Percentiles rank a stretch among this genome's conserved stretches.
Conservation (phyloP, 2,888 invertebrate species). For the Galerucella nymphaeae region DNA sequence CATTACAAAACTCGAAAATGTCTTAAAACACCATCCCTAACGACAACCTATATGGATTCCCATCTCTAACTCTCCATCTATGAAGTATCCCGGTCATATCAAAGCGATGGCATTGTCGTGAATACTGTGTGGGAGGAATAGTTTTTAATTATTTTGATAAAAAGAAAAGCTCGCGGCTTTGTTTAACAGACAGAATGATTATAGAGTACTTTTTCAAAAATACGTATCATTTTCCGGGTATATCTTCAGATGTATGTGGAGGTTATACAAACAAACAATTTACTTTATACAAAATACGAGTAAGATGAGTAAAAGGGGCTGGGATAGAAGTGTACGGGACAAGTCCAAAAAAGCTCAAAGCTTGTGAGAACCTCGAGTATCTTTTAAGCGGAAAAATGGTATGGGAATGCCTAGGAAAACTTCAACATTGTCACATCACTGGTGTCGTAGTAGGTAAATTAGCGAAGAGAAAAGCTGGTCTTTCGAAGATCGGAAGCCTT, state of each 20-base stretch:
- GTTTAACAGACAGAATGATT: conserved; percentile 42
- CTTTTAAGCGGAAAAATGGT: no score
- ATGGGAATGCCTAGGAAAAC: no score
- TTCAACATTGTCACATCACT: no score
- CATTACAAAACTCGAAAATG: no score
- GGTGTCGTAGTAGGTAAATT: no score
- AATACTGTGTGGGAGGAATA: conserved; percentile 52
- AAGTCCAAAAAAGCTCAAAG: no score
- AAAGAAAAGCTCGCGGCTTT: conserved; percentile 43
- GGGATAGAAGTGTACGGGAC: no score
- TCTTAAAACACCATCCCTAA: no score
- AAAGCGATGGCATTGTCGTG: conserved; percentile 56
- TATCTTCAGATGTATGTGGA: conserved; percentile 12
- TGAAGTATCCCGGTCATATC: conserved; percentile 54
- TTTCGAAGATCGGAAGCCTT: no score
- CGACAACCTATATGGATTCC: neutral
- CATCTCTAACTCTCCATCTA: conserved; percentile 49
- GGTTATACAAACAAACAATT: conserved; percentile 28
- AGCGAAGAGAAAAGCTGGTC: no score
- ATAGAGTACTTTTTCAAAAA: conserved; percentile 48
- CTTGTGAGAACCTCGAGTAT: no score
- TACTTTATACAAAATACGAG: conserved; percentile 27
- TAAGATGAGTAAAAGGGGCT: no score
- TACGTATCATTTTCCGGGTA: conserved; percentile 52
- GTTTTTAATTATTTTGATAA: conserved; percentile 55